Evolutionary conservation across 2,888 invertebrate species (phyloP), one percentile per base, ranked within the genome.

Genomic region (Dysmachus trigonus): DNA sequence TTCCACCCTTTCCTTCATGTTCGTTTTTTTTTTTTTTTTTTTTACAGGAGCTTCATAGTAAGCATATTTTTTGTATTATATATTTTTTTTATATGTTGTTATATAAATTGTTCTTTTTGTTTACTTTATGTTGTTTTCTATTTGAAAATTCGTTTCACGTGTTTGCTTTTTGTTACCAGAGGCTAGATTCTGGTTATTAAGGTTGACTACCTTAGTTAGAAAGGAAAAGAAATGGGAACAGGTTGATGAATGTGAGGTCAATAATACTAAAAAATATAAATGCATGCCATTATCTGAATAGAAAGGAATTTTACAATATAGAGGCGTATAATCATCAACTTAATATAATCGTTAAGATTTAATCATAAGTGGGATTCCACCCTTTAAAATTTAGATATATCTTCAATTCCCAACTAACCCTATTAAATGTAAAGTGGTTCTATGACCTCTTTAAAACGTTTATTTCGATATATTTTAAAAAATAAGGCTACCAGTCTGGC

Each of bases 81-180:
- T 81, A 33, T 15, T 79, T 79, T 79, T 31, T 81, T 81, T 79
- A 62, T 62, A 76, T 76, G 30, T n/a, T 30, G 41, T 77, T 77
- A 77, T 81, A 81, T 81, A 81, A 81, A 81, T 79, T 81, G 77
- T 22, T 53, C 27, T 53, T 53, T 53, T 53, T 53, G 4, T 53
- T 41, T 47, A 47, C 27, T 33, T 74, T 74, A 33, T 53, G 53
- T 53, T 89, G 89, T 90, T 90, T 89, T 89, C 91, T 92, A 92
- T 90, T 91, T 91, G 89, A 91, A 91, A 91, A 91, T 91, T 91
- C 91, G 91, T 91, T 91, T 90, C 90, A 89, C 90, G 53, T 90
- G 89, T 90, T 90, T 90, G 89, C 90, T 90, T 88, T 87, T 87
- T 72, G 47, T 85, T 74, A 38, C 77, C 47, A 51, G n/a, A 53